Conservation (phyloP, 2,797 vertebrate species). For the Hozukius guyotensis region DNA sequence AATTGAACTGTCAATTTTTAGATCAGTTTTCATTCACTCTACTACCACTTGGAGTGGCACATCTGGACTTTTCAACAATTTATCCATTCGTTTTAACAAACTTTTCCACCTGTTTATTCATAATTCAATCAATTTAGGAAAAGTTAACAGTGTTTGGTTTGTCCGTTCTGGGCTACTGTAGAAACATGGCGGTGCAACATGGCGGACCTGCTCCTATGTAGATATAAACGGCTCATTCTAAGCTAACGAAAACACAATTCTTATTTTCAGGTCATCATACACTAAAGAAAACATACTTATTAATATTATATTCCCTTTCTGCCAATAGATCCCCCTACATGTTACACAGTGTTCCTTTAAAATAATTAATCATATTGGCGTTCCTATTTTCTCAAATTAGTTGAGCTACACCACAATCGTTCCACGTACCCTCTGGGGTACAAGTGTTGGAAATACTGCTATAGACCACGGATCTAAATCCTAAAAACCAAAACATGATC, state of each 20-base stretch:
- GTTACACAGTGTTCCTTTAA: no score
- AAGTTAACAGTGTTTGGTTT: no score
- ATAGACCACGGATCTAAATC: background rate
- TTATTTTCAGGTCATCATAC: no score
- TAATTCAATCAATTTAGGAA: background rate
- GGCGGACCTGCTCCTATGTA: no score
- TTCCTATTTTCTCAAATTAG: background rate
- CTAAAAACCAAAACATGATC: background rate
- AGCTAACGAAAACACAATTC: no score
- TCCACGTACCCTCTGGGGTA: no score
- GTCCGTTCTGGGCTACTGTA: no score
- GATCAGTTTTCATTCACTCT: background rate
- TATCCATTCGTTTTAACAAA: background rate
- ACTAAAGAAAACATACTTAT: no score
- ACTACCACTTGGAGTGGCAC: background rate
- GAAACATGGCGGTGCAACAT: no score
- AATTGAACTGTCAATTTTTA: background rate
- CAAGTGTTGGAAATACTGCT: background rate
- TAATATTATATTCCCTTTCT: no score
- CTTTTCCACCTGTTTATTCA: background rate
- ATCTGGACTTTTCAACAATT: background rate
- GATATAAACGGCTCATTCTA: no score
- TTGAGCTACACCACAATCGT: background rate
- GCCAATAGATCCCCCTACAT: fast-evolving
- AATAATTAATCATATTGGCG: no score